Evolutionary conservation across 2,113 vertebrate species (phyloP).

Genomic region (Pygathrix nemaeus): DNA sequence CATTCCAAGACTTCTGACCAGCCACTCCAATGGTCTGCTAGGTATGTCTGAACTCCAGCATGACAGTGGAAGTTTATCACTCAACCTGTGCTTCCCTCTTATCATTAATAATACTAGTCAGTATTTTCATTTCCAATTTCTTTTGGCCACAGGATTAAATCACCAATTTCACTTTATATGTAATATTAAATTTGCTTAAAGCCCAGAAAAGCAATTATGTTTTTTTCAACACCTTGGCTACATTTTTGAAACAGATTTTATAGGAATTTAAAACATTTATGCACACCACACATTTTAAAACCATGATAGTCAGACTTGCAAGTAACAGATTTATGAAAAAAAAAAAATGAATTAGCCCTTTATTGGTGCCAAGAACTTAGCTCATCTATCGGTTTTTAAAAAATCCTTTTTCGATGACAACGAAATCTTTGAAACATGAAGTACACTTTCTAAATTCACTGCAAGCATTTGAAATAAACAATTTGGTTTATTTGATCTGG

Average conservation of each 20-base stretch:
- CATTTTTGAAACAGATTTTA: constrained; percentile 33
- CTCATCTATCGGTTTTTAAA: constrained; percentile 38
- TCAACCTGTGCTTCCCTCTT: neutral
- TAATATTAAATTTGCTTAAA: constrained; percentile 19
- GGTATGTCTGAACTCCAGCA: neutral
- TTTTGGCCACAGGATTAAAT: neutral
- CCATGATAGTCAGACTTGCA: neutral
- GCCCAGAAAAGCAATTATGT: neutral
- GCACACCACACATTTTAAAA: constrained; percentile 33
- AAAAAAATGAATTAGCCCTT: constrained; percentile 10
- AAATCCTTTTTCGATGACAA: neutral
- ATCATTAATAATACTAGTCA: neutral
- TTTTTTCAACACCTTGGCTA: constrained; percentile 17
- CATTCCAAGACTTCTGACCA: neutral
- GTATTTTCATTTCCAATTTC: neutral
- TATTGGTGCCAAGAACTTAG: constrained; percentile 45
- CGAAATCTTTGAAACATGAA: constrained; percentile 50
- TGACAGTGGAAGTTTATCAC: neutral
- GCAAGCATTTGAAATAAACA: constrained; percentile 33
- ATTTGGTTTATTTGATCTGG: constrained; percentile 39
- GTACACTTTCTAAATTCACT: neutral
- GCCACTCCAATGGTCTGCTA: neutral
- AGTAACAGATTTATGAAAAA: constrained; percentile 42
- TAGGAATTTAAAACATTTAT: neutral
- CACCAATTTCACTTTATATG: neutral